Base-by-base conservation (phyloP, 2,888 invertebrate genomes). In the Cabera pusaria region DNA sequence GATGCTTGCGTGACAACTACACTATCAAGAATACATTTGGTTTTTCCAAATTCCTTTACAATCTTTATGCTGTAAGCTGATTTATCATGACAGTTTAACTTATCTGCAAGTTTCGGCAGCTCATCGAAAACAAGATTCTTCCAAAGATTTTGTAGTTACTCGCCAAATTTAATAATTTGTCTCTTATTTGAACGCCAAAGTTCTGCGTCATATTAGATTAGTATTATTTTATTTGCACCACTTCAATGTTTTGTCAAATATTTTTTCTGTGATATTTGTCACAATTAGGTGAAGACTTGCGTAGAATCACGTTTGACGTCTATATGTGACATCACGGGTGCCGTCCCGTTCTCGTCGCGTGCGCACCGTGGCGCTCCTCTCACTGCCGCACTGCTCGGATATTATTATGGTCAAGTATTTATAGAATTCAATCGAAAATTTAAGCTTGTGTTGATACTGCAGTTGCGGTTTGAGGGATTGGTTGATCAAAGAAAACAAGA, bases 371-470 rank as follows among this genome's bases (percentile, higher is more conserved):
- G 64, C 72, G 73, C 73, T 63, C 57, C 58, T 50, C 56, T 43
- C 52, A 84, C 84, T 85, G 81, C 45, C 42, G 56, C 53, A 66
- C 42, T 9, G 14, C 22, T 40, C 37, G 20, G 22, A 41, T 64
- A 57, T 60, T 57, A 61, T 72, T 76, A 76, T 73, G 72, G 66
- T 52, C 69, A 64, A 55, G 65, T 82, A 83, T 80, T 80, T 77
- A 74, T 82, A 81, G 79, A 78, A 55, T 55, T 48, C 52, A 31
- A 58, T 62, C 57, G 52, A 54, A 57, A 54, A 45, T 44, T 40
- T 52, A 52, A 50, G 36, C 43, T 52, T 44, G 32, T 42, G 44
- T 9, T 36, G 44, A 40, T 42, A 31, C 24, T 40, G 35, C 41
- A 37, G 32, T 36, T 39, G 24, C 32, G n/a, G n/a, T n/a, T n/a